Percentiles rank a stretch among this genome's conserved stretches.
Evolutionary conservation across 2,888 invertebrate species (phyloP).

Genomic region (Choristoneura rosaceana): DNA sequence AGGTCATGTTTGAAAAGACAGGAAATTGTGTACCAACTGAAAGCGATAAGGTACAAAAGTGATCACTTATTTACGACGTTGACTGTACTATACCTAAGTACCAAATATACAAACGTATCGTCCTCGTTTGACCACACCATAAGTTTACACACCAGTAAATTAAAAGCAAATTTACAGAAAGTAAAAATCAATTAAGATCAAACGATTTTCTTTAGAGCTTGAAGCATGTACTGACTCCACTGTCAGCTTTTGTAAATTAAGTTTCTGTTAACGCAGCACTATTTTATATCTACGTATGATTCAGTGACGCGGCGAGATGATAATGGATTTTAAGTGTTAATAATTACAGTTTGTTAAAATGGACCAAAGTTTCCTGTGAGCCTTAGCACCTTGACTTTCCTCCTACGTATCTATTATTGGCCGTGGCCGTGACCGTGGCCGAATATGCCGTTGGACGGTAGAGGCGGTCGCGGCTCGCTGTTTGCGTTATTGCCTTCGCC

Average conservation of each 20-base stretch:
- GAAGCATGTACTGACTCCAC: too few relatives aligned
- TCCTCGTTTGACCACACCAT: background rate
- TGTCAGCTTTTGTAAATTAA: too few relatives aligned
- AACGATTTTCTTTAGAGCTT: background rate
- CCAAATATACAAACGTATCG: slow-evolving; percentile 30
- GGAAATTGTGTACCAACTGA: too few relatives aligned
- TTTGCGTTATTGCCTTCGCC: slow-evolving; percentile 54
- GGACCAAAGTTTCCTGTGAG: slow-evolving; percentile 18
- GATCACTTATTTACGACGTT: too few relatives aligned
- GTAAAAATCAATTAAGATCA: background rate
- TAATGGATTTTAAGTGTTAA: background rate
- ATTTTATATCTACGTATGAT: background rate
- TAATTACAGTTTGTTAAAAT: slow-evolving; percentile 4
- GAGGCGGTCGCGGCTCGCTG: slow-evolving; percentile 46
- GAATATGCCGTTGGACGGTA: slow-evolving; percentile 51
- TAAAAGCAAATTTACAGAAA: background rate
- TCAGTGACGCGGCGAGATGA: background rate
- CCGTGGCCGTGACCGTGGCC: slow-evolving; percentile 60
- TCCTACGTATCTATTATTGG: slow-evolving; percentile 35
- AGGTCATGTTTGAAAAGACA: too few relatives aligned
- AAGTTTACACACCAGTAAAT: background rate
- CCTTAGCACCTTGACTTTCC: slow-evolving; percentile 15
- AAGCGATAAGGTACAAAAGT: too few relatives aligned
- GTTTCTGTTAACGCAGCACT: too few relatives aligned
- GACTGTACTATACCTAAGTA: slow-evolving; percentile 21